Conservation (phyloP, 2,113 vertebrate genomes). For the Rhizomys pruinosus region DNA sequence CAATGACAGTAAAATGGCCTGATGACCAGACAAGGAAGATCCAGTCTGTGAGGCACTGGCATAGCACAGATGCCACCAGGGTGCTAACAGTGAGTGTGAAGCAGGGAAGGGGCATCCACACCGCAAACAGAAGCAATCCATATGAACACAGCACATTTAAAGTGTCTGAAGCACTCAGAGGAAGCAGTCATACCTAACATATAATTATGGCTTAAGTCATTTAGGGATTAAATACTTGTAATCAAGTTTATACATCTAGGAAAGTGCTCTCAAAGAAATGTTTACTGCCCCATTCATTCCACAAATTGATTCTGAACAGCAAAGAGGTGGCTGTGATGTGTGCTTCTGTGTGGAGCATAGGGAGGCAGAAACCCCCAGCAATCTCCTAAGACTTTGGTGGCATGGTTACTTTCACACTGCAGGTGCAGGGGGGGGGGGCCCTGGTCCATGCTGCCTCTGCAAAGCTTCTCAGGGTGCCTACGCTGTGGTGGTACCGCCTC, state of each 20-base stretch:
- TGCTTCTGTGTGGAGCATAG: background rate
- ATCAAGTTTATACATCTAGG: background rate
- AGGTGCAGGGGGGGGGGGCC: background rate
- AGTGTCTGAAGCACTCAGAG: no score
- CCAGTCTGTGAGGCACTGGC: background rate
- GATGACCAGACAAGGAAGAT: background rate
- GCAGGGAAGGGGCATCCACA: background rate
- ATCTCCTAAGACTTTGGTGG: background rate
- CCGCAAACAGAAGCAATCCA: background rate
- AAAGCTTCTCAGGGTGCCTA: background rate
- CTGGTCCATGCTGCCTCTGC: background rate
- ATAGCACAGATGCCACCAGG: rapidly evolving
- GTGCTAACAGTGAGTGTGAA: background rate
- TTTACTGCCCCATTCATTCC: background rate
- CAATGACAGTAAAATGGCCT: background rate
- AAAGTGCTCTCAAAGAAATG: background rate
- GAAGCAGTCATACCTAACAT: background rate
- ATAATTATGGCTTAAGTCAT: background rate
- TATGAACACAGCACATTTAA: no score
- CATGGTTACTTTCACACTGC: background rate
- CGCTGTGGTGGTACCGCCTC: background rate
- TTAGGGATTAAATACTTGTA: background rate
- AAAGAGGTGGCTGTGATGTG: background rate
- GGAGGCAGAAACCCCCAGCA: background rate
- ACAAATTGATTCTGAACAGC: no score